Evolutionary conservation across 1,140 invertebrate genomes (phyloP).

Genomic region (Drosophila micromelanica): DNA sequence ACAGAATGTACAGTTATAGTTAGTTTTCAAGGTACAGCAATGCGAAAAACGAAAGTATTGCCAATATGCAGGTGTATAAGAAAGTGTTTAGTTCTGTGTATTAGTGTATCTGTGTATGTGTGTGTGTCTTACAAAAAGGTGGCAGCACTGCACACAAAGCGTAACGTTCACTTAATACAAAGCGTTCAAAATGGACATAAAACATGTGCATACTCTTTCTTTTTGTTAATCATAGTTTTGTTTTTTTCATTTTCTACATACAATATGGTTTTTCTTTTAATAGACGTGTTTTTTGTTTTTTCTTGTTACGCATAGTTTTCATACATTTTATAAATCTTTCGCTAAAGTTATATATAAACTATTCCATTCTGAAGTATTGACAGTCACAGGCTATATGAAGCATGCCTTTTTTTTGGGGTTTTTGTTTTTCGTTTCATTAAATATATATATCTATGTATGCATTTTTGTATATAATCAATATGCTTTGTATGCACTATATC

Average conservation of each 20-base stretch:
- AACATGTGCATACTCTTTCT: conserved; percentile 40
- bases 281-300: conserved; percentile 10
- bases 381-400: conserved; percentile 83
- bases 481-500: conserved; percentile 67
- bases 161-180: conserved; percentile 72
- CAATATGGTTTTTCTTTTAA: conserved; percentile 26
- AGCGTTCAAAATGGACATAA: conserved; percentile 65
- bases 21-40: conserved; percentile 73
- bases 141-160: conserved; percentile 74
- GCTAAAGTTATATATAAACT: conserved; percentile 81
- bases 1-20: conserved; percentile 76
- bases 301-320: conserved; percentile 40
- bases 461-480: conserved; percentile 73
- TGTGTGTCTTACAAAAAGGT: conserved; percentile 58
- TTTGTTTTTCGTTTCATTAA: conserved; percentile 47
- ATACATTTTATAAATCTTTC: conserved; percentile 61
- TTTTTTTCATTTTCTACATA: conserved; percentile 37
- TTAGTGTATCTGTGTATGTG: conserved; percentile 18
- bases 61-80: conserved; percentile 54
- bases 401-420: conserved; percentile 58
- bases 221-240: conserved; percentile 43
- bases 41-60: conserved; percentile 70
- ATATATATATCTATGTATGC: conserved; percentile 54
- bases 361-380: conserved; percentile 82
- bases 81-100: conserved; percentile 17